Base-by-base conservation (phyloP, 92 coral and sea anemone genomes). In the Phenganax stokvisi region DNA sequence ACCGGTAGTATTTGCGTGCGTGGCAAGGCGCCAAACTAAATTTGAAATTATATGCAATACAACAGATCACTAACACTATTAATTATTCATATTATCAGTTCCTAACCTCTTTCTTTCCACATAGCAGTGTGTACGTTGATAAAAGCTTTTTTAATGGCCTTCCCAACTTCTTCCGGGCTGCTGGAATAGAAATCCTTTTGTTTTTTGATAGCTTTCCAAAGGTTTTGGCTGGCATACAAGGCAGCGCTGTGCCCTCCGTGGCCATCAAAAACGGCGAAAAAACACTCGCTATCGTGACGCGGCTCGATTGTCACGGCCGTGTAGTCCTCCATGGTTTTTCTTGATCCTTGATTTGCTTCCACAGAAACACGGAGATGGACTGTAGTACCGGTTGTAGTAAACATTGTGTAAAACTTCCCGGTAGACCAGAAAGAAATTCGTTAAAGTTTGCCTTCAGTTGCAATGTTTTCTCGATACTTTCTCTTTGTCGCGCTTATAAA, bases 201-300 rank as follows among this genome's bases (percentile, higher is more conserved):
- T 10, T 83, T 80, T 79, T 91, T 90, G 52, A 93, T 90, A 12
- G 85, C 83, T 27, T 88, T 87, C 98, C 98, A 93, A 57, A 93
- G 85, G 66, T 85, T 89, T 30, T 85, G 89, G 83, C 88, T 76
- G 56, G 98, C 97, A 84, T 91, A 93, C 37, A 85, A 71, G 54
- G 98, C 98, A 5, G 98, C 98, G 57, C 92, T 90, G 57, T 92
- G 79, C 10, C 98, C 98, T 10, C 98, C 98, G 77, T 93, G 98
- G 31, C 98, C 98, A 30, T 93, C 98, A 59, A 89, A 93, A 15
- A 93, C 97, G 54, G 92, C 97, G 81, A 92, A 88, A 75, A 90
- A 93, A 27, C 90, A 89, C 76, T 91, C 97, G 27, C 93, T 90
- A 75, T 88, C 84, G 27, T 89, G 84, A 67, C 80, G 84, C 10